Evolutionary conservation across 1,140 invertebrate genomes (phyloP), one percentile per base, ranked within the genome.

Genomic region (Drosophila baimaii): DNA sequence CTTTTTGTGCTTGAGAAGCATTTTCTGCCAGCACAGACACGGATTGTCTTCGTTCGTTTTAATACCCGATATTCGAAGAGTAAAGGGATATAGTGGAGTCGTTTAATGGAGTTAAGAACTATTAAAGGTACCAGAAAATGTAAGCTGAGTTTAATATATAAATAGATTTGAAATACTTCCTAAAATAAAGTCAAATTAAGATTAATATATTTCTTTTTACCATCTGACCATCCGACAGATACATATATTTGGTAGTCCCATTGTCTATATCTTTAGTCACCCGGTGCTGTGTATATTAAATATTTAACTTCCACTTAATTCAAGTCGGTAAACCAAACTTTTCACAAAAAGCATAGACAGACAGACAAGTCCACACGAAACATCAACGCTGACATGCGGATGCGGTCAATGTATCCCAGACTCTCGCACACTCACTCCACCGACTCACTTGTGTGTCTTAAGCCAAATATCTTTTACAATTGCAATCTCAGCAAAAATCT

Each of bases 1-100:
- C 31, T 35, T 81, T 81, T 81, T 82, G 44, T 75, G 79, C 79
- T 44, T 52, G 58, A 54, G 49, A 74, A 82, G 79, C 79, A 69
- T 74, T 82, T 82, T 78, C 31, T 33, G 19, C 58, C n/a, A 74
- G 47, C 37, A 68, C 66, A 63, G 66, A 73, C 69, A 77, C 13
- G 46, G 23, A 39, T 23, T 29, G 46, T 46, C 23, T 12, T 46
- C 17, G 27, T 15, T 6, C 21, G 15, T 27, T 35, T n/a, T 23
- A 39, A 17, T 52, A 23, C 51, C 8, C 31, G 8, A 54, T 54
- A 54, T 54, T 33, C 19, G 19, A n/a, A 21, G 19, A 9, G 31
- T 35, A 21, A 33, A 23, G 31, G 19, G 19, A 35, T 54, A 35
- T 6, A 54, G 31, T n/a, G n/a, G n/a, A n/a, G n/a, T n/a, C n/a